Percentiles rank a stretch among this genome's conserved stretches.
phyloP scores from a whole-genome alignment of 1,140 invertebrate genomes.

The Thrips palmi region DNA sequence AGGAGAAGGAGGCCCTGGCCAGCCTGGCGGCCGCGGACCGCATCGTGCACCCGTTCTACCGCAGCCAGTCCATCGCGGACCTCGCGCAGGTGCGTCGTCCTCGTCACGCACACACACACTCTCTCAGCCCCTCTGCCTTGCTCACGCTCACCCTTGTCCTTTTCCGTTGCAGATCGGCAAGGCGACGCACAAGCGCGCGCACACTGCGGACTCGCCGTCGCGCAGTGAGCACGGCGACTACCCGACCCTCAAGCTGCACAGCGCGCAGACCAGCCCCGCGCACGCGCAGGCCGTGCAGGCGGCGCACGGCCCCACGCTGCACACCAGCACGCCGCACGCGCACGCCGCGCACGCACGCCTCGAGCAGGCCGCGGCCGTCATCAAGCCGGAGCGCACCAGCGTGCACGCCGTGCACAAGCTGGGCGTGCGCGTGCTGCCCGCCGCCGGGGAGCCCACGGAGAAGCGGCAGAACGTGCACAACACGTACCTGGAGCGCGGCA shows the following conservation, averaged over 20 bases:
- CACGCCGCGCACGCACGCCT: no score
- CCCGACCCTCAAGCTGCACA: no score
- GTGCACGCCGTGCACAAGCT: conserved; percentile 48
- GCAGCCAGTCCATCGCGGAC: conserved; percentile 46
- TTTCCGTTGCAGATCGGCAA: conserved; percentile 12
- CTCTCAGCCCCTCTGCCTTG: not conserved
- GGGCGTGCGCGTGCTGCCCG: conserved; percentile 42
- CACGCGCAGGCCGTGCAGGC: no score
- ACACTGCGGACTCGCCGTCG: no score
- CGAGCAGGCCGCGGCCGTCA: no score
- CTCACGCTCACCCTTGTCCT: not conserved
- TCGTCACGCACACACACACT: not conserved
- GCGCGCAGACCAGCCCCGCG: no score
- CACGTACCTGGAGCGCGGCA: conserved; percentile 23
- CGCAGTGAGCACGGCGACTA: no score
- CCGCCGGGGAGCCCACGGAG: conserved; percentile 15
- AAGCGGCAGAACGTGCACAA: conserved; percentile 29
- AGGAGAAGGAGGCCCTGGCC: conserved; percentile 26
- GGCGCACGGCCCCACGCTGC: no score
- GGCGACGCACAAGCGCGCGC: no score
- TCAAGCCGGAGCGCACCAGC: no score
- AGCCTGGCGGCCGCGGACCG: conserved; percentile 28
- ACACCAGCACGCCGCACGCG: no score
- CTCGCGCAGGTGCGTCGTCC: conserved; percentile 24
- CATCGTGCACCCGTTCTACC: conserved; percentile 44